phyloP scores from a whole-genome alignment of 2,888 invertebrate species.

The Callimorpha dominula region DNA sequence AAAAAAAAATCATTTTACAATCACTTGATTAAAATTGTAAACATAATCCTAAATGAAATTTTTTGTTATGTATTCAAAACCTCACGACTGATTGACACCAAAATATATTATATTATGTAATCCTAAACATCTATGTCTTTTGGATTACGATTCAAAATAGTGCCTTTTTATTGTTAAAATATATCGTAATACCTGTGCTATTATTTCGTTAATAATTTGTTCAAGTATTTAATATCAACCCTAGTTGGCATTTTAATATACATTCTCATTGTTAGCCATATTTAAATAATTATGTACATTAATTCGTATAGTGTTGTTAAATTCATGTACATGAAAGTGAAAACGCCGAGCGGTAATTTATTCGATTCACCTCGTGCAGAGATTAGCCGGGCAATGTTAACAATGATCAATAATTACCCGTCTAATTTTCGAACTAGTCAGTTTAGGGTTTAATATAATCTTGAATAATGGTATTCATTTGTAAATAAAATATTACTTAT shows the following conservation, averaged over 20 bases:
- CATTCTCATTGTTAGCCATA: conserved; percentile 33
- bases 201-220: conserved; percentile 48
- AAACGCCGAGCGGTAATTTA: background rate
- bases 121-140: conserved; percentile 52
- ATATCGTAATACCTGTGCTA: conserved; percentile 54
- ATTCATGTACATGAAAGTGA: conserved; percentile 1
- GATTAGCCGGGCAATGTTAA: conserved; percentile 14
- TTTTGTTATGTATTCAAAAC: conserved; percentile 17
- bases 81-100: conserved; percentile 46
- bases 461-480: conserved; percentile 43
- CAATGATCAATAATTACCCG: conserved; percentile 5
- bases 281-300: conserved; percentile 28
- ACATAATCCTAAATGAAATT: conserved; percentile 13
- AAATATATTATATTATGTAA: conserved; percentile 43
- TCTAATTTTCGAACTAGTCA: conserved; percentile 8
- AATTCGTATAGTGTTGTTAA: conserved; percentile 19
- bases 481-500: conserved; percentile 48
- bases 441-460: conserved; percentile 18
- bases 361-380: background rate
- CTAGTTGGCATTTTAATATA: conserved; percentile 28
- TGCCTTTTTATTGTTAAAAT: conserved; percentile 77
- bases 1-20: conserved; percentile 21
- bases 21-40: conserved; percentile 23
- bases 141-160: conserved; percentile 71
- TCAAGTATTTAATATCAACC: conserved; percentile 29